These are phyloP conservation scores for Griposia aprilina DNA, from an alignment of 2,888 invertebrate species.

Conservation along the genomic window DNA sequence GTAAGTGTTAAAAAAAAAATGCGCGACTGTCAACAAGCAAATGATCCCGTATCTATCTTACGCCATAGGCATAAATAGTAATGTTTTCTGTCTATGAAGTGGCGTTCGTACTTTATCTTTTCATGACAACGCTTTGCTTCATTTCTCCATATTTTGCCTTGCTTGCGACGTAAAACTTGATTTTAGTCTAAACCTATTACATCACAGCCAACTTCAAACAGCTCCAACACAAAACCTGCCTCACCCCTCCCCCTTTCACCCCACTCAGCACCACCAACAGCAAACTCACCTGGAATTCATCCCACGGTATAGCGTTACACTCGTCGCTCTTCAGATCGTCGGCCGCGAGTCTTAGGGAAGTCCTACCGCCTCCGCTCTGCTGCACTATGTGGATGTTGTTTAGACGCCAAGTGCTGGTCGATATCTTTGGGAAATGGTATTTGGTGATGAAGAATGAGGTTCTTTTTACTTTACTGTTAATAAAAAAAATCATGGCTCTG, in stretches of 20 bases:
- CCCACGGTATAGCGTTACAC: constrained; percentile 97
- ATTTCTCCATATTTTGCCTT: too few relatives aligned
- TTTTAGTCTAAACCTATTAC: too few relatives aligned
- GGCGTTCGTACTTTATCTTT: too few relatives aligned
- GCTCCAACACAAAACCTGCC: neutral
- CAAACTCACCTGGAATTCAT: constrained; percentile 96
- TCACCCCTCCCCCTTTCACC: neutral
- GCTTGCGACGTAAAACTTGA: too few relatives aligned
- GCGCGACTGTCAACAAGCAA: too few relatives aligned
- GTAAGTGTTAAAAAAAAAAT: neutral
- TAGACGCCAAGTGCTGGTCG: constrained; percentile 89
- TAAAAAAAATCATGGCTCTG: neutral
- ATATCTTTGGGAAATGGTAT: constrained; percentile 88
- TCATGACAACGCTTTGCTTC: too few relatives aligned
- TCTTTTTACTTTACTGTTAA: neutral
- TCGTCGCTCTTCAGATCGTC: constrained; percentile 94
- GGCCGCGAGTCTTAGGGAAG: constrained; percentile 80
- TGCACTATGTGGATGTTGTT: constrained; percentile 86
- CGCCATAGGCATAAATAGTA: too few relatives aligned
- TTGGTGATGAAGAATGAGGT: neutral
- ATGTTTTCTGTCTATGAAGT: too few relatives aligned
- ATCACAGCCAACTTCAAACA: neutral
- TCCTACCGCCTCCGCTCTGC: constrained; percentile 76
- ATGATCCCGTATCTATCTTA: too few relatives aligned
- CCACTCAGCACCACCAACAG: neutral